Conservation (phyloP, 2,113 vertebrate genomes). For the Phocoena phocoena region DNA sequence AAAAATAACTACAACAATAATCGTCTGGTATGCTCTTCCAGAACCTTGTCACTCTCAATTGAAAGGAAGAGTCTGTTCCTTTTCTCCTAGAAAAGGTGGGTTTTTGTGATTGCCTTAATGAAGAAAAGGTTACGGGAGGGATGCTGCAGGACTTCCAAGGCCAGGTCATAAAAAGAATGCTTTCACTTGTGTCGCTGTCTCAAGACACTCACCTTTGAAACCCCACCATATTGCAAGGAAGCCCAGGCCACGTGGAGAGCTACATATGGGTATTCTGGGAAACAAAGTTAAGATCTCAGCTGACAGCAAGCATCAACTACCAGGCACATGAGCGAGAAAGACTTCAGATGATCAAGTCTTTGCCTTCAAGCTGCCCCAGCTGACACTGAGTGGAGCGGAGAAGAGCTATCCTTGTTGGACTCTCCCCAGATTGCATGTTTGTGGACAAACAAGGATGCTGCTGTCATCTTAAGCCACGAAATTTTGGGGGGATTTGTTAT, state of each 20-base stretch:
- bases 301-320: neutral
- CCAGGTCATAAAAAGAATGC: too few relatives aligned
- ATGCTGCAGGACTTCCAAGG: neutral
- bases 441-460: neutral
- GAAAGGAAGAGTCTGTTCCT: neutral
- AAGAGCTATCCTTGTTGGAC: fast-evolving
- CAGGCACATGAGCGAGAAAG: too few relatives aligned
- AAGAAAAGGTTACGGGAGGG: neutral
- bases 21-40: neutral
- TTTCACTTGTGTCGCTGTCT: neutral
- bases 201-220: neutral
- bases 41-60: neutral
- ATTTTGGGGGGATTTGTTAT: neutral
- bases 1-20: neutral
- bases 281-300: neutral
- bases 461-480: neutral
- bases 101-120: neutral
- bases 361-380: neutral
- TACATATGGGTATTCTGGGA: neutral
- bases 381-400: neutral
- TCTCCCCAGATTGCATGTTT: fast-evolving
- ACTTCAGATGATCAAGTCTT: neutral
- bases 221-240: fast-evolving
- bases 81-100: neutral
- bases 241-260: too few relatives aligned